Evolutionary conservation across 2,113 vertebrate genomes (phyloP).

Genomic region (Hippocampus zosterae): DNA sequence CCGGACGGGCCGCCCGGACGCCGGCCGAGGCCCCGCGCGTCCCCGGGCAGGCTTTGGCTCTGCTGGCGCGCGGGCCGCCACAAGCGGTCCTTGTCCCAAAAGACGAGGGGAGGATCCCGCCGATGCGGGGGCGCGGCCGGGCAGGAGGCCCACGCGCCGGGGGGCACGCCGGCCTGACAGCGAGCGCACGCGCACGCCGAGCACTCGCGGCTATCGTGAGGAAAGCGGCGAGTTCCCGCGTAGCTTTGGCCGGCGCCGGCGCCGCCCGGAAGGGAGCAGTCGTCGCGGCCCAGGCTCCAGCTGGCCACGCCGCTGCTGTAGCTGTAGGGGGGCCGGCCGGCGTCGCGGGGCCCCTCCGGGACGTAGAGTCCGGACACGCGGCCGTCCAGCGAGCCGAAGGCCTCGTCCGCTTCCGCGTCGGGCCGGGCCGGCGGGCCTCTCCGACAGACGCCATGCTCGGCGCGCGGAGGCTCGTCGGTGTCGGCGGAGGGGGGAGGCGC

Average conservation of each 20-base stretch:
- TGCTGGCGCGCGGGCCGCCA: conserved; percentile 7
- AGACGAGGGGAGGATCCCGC: not conserved
- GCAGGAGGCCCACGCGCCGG: conserved; percentile 45
- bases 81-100: conserved; percentile 14
- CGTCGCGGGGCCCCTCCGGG: conserved; percentile 29
- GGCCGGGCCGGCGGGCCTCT: conserved; percentile 26
- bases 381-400: conserved; percentile 59
- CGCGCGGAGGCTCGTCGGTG: conserved; percentile 2
- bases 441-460: conserved; percentile 25
- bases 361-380: conserved; percentile 46
- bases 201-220: not conserved
- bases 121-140: conserved; percentile 23
- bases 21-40: conserved; percentile 12
- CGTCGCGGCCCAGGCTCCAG: conserved; percentile 13
- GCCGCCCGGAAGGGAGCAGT: not conserved
- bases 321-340: conserved; percentile 20
- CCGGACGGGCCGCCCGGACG: not conserved
- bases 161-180: conserved; percentile 2
- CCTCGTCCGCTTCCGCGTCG: conserved; percentile 47
- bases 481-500: conserved; percentile 12
- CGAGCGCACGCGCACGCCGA: conserved; percentile 20
- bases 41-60: conserved; percentile 20
- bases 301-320: conserved; percentile 59
- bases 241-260: not conserved
- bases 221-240: accelerated